Conservation (phyloP, 2,797 vertebrate species). For the Amniataba percoides region DNA sequence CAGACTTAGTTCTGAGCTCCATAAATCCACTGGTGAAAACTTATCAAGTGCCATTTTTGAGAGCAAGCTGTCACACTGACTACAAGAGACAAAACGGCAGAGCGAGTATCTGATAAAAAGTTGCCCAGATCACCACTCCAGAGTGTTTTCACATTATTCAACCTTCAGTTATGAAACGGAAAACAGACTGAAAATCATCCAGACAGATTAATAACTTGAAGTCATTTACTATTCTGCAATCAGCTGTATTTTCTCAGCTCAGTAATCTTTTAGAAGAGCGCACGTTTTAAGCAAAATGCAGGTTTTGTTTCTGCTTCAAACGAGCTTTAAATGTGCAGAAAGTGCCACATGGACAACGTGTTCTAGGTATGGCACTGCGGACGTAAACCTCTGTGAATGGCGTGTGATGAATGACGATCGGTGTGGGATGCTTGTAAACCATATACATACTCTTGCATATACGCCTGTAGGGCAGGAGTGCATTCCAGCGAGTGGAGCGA, state of each 20-base stretch:
- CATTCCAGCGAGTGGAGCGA: conserved; percentile 74
- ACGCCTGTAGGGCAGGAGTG: conserved; percentile 71
- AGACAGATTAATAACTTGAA: not conserved
- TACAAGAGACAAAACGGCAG: conserved; percentile 18
- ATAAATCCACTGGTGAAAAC: conserved; percentile 58
- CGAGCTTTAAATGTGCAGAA: not conserved
- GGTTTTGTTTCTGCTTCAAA: not conserved
- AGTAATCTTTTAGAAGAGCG: conserved; percentile 4
- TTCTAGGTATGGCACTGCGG: conserved; percentile 27
- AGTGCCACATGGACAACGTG: conserved; percentile 1
- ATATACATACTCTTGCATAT: conserved; percentile 58
- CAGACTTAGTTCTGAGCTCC: conserved; percentile 54
- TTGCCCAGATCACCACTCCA: conserved; percentile 20
- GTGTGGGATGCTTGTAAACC: conserved; percentile 69
- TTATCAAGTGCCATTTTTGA: conserved; percentile 54
- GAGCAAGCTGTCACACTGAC: conserved; percentile 47
- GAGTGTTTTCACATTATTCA: conserved; percentile 24
- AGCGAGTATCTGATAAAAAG: conserved; percentile 21
- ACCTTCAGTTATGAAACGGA: conserved; percentile 5
- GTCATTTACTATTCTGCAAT: conserved; percentile 1
- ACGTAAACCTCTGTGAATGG: conserved; percentile 57
- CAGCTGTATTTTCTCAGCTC: conserved; percentile 16
- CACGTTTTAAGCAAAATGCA: not conserved
- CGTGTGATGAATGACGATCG: conserved; percentile 78
- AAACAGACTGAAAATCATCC: conserved; percentile 8